These are phyloP conservation scores for Eupithecia exiguata DNA, from an alignment of 2,888 invertebrate species.

Conservation along the genomic window DNA sequence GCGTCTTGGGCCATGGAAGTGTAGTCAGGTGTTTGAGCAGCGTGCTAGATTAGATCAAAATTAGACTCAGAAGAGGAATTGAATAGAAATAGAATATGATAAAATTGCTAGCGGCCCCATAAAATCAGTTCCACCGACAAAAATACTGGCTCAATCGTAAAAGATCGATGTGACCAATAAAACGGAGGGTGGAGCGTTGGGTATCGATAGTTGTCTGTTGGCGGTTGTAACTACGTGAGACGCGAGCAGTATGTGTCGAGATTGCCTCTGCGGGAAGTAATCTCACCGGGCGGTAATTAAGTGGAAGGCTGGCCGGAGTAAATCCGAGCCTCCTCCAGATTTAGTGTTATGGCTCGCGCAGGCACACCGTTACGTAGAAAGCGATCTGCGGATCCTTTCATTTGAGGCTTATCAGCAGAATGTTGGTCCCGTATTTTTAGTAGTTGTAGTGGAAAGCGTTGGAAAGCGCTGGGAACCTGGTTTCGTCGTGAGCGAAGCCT, in stretches of 20 bases:
- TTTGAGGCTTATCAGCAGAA: background rate
- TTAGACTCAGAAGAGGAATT: background rate
- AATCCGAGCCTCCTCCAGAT: conserved; percentile 77
- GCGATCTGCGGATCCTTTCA: conserved; percentile 9
- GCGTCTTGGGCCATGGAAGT: background rate
- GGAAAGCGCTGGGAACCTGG: conserved; percentile 13
- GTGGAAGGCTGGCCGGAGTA: conserved; percentile 63
- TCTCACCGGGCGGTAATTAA: conserved; percentile 77
- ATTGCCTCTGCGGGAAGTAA: conserved; percentile 62
- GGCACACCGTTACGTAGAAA: conserved; percentile 53
- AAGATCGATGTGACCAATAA: conserved; percentile 34
- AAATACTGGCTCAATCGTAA: conserved; percentile 28
- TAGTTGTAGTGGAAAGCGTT: background rate
- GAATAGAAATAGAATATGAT: background rate
- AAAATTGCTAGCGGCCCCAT: conserved; percentile 17
- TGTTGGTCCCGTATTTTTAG: background rate
- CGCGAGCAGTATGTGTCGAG: conserved; percentile 57
- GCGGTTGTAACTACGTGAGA: conserved; percentile 32
- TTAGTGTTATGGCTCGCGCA: conserved; percentile 76
- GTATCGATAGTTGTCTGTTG: conserved; percentile 43
- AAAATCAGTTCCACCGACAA: conserved; percentile 33
- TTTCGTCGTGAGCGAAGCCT: conserved; percentile 27
- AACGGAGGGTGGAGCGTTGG: conserved; percentile 31
- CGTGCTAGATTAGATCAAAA: background rate
- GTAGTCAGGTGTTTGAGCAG: background rate